Conservation (phyloP, 1,140 invertebrate species). For the Drosophila arizonae region DNA sequence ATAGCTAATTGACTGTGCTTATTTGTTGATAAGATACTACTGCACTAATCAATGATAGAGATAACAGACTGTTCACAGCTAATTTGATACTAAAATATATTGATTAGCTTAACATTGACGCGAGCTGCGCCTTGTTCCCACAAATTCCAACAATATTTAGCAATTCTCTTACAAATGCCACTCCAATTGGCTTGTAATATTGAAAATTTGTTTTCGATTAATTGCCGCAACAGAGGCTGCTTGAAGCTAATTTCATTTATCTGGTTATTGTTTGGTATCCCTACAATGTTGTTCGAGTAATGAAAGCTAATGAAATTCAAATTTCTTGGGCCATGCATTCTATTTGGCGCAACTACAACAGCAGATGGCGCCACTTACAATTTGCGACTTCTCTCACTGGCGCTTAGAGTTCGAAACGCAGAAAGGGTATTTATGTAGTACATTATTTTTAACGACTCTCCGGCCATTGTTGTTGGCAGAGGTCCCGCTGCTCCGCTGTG, state of each 20-base stretch:
- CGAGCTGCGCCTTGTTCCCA: no score
- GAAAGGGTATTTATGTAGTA: conserved; percentile 28
- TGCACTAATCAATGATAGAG: background rate
- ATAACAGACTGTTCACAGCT: background rate
- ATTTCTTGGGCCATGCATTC: conserved; percentile 1
- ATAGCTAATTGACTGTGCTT: background rate
- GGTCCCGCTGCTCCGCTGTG: background rate
- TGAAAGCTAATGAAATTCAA: conserved; percentile 15
- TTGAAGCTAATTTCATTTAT: background rate
- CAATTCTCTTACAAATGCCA: no score
- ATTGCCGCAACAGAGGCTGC: background rate
- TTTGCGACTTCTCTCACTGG: background rate
- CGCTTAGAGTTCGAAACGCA: background rate
- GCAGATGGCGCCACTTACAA: conserved; percentile 12
- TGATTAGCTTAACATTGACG: no score
- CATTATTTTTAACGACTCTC: conserved; percentile 29
- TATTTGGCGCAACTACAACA: conserved; percentile 8
- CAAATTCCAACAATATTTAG: no score
- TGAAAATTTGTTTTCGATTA: background rate
- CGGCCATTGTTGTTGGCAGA: conserved; percentile 18
- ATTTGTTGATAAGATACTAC: background rate
- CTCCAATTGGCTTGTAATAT: no score
- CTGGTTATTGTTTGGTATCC: background rate
- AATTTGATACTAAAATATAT: no score
- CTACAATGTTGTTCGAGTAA: conserved; percentile 2